Conservation (phyloP, 35 echinoderm and acorn worm species). For the Nesometra sesokonis region DNA sequence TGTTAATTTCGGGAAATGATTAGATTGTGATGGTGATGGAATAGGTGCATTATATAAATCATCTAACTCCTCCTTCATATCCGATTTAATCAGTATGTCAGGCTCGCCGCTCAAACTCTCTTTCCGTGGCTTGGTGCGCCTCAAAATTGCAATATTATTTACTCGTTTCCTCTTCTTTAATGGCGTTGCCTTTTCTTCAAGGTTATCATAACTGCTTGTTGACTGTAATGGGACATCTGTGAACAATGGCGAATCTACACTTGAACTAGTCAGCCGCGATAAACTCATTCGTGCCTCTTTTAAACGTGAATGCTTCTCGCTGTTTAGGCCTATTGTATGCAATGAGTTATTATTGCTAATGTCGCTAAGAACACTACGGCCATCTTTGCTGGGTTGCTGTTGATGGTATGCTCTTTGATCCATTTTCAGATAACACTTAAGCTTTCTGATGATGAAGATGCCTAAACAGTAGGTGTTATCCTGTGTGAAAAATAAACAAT, state of each 20-base stretch:
- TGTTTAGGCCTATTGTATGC: neutral
- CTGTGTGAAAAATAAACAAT: too few species aligned
- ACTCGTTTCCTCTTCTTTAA: neutral
- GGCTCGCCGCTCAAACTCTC: neutral
- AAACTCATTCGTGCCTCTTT: neutral
- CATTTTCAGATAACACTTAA: neutral
- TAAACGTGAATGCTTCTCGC: neutral
- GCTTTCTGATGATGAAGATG: too few species aligned
- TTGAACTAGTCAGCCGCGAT: neutral
- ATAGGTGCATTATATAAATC: neutral
- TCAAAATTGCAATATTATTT: neutral
- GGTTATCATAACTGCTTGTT: neutral
- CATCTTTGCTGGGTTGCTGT: neutral
- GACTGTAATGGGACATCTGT: neutral
- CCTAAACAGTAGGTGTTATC: too few species aligned
- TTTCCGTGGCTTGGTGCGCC: neutral
- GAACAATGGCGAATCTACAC: neutral
- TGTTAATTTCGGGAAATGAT: neutral
- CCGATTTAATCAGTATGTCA: neutral
- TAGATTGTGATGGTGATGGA: neutral
- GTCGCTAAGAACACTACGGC: neutral
- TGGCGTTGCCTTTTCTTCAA: neutral
- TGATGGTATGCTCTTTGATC: neutral
- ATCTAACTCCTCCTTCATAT: neutral
- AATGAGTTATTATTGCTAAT: neutral